Evolutionary conservation across 2,888 invertebrate genomes (phyloP), one percentile per base, ranked within the genome.

Genomic region (Noctua janthe): DNA sequence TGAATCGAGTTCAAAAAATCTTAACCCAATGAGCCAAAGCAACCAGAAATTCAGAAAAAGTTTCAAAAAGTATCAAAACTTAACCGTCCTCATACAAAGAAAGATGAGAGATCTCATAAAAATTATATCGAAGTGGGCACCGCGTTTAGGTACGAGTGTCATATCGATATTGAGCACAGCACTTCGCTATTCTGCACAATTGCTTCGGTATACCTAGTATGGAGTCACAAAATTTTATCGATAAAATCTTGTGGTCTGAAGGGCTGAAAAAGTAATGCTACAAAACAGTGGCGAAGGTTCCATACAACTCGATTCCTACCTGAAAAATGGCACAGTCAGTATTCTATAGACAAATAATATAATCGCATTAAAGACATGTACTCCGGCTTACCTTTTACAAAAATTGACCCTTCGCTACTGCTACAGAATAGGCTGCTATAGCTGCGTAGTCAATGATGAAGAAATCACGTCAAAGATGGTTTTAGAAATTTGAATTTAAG

Each of bases 41-140:
- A 15, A 75, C 13, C 43, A 49, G 15, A 15, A 43, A 43, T 59
- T 47, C 7, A 8, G 4, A 49, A 23, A 1, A 54, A 56, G 17
- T 43, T 59, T 11, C 6, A n/a, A 66, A 85, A 85, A 88, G 87
- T 86, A 90, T 81, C 89, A 90, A 90, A 83, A 80, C 66, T 1
- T 43, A 11, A 0, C 1, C n/a, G 2, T 85, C 83, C 64, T 0
- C 54, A 7, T 78, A 80, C 0, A 13, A 76, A 74, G 73, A 74
- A 77, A 82, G 73, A 85, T 88, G 87, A 90, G 91, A 87, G 88
- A 79, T 90, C 93, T 94, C 93, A 94, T 94, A 94, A 94, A 94
- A 94, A 93, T 94, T 92, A 93, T 93, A 94, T 93, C 90, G 88
- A 89, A 91, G 89, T 88, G 90, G 83, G 90, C 87, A 80, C 82